These are phyloP conservation scores for Otocyon megalotis DNA, from an alignment of 2,113 vertebrate genomes.

Conservation along the genomic window DNA sequence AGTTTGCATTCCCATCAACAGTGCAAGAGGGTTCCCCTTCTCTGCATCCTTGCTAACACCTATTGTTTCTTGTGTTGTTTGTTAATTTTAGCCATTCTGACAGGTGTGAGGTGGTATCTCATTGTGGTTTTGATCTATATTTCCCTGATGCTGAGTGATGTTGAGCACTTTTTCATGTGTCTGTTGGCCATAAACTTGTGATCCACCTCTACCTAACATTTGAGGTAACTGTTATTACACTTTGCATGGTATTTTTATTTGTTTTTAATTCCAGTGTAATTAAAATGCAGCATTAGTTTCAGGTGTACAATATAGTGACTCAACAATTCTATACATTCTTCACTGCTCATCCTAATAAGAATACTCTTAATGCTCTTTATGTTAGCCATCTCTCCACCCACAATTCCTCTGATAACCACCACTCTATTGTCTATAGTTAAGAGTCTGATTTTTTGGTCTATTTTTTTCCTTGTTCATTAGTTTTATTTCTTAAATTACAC, in stretches of 20 bases:
- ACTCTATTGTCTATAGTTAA: not conserved
- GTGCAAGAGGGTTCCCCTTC: not conserved
- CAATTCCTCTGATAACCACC: not conserved
- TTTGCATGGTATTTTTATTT: not conserved
- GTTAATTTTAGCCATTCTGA: no score
- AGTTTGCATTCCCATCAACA: not conserved
- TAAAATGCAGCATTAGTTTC: not conserved
- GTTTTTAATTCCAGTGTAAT: not conserved
- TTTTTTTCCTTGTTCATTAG: not conserved
- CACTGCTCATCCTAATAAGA: not conserved
- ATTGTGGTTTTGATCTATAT: no score
- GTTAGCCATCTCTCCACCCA: not conserved
- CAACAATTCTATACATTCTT: not conserved
- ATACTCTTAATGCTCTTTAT: not conserved
- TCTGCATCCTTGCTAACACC: not conserved
- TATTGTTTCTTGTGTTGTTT: not conserved
- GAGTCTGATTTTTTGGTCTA: not conserved
- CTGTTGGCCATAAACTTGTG: not conserved
- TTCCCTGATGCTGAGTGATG: no score
- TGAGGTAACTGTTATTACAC: not conserved
- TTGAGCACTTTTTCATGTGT: no score
- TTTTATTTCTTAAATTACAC: not conserved
- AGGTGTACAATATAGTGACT: not conserved
- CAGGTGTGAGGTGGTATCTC: no score
- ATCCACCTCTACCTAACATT: not conserved